phyloP scores from a whole-genome alignment of 1,140 invertebrate genomes.

The Heterodera schachtii region DNA sequence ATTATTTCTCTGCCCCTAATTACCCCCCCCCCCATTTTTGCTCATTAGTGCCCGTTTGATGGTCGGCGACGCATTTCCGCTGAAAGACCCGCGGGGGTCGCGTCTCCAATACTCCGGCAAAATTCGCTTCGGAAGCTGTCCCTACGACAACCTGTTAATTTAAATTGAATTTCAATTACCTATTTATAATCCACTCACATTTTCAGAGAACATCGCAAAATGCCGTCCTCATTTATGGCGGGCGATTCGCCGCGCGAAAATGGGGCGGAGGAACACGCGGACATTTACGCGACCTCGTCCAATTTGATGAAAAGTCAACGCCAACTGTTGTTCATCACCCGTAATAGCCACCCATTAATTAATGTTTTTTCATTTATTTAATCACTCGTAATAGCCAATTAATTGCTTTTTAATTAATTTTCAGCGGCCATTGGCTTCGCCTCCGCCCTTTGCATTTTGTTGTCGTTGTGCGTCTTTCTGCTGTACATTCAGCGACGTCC shows the following conservation, averaged over 20 bases:
- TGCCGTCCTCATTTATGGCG: constrained; percentile 9
- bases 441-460: constrained; percentile 38
- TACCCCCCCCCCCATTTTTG: too few species aligned
- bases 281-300: constrained; percentile 49
- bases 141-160: constrained; percentile 49
- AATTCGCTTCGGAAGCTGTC: constrained; percentile 51
- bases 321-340: constrained; percentile 46
- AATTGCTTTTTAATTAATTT: constrained; percentile 26
- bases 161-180: too few species aligned
- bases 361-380: neutral
- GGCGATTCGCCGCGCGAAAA: constrained; percentile 26
- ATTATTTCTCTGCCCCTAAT: constrained; percentile 41
- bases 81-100: constrained; percentile 46
- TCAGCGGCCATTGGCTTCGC: constrained; percentile 49
- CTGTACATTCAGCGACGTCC: constrained; percentile 46
- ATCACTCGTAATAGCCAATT: constrained; percentile 13
- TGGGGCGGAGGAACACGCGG: constrained; percentile 19
- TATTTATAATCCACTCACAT: too few species aligned
- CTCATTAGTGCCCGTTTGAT: constrained; percentile 52
- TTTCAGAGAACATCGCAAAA: constrained; percentile 31
- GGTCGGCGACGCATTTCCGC: constrained; percentile 49
- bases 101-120: constrained; percentile 43
- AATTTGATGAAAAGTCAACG: constrained; percentile 51
- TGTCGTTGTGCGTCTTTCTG: constrained; percentile 48
- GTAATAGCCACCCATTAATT: constrained; percentile 30